These are phyloP conservation scores for Trimorus sp. DNA, from an alignment of 2,888 invertebrate genomes.

Conservation along the genomic window DNA sequence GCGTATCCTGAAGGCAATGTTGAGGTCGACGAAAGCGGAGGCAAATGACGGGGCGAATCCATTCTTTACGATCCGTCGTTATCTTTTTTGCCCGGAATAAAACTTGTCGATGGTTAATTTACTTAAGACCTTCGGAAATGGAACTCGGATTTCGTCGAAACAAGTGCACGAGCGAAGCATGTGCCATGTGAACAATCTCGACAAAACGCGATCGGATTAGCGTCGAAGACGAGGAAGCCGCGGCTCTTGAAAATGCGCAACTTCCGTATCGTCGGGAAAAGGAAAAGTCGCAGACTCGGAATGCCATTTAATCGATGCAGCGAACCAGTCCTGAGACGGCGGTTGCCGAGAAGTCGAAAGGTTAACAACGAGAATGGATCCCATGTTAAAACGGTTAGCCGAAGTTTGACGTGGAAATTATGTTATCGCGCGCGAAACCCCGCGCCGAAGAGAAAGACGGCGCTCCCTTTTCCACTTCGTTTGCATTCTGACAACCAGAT, in stretches of 20 bases:
- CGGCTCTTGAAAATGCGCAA: slow-evolving; percentile 61
- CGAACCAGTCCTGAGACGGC: slow-evolving; percentile 56
- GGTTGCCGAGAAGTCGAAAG: slow-evolving; percentile 60
- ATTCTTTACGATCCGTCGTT: slow-evolving; percentile 5
- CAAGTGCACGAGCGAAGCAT: slow-evolving; percentile 13
- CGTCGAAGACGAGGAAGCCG: slow-evolving; percentile 53
- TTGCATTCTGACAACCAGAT: slow-evolving; percentile 60
- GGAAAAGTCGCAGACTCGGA: slow-evolving; percentile 67
- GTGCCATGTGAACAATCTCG: slow-evolving; percentile 25
- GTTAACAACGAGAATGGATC: slow-evolving; percentile 61
- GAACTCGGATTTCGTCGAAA: too few relatives aligned
- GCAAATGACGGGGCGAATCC: slow-evolving; percentile 21
- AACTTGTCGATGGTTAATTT: neutral
- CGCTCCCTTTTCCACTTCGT: slow-evolving; percentile 65
- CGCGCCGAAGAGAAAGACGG: slow-evolving; percentile 41
- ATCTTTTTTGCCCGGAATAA: slow-evolving; percentile 6
- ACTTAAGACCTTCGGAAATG: too few relatives aligned
- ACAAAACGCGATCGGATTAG: slow-evolving; percentile 55
- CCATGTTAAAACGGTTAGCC: slow-evolving; percentile 55
- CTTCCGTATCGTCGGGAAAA: slow-evolving; percentile 52
- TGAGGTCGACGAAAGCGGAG: slow-evolving; percentile 17
- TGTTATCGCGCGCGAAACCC: slow-evolving; percentile 61
- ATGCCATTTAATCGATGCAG: slow-evolving; percentile 69
- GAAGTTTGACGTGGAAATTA: slow-evolving; percentile 70
- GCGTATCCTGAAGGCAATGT: slow-evolving; percentile 15